Evolutionary conservation across 2,888 invertebrate species (phyloP).

Genomic region (Megalurothrips usitatus): DNA sequence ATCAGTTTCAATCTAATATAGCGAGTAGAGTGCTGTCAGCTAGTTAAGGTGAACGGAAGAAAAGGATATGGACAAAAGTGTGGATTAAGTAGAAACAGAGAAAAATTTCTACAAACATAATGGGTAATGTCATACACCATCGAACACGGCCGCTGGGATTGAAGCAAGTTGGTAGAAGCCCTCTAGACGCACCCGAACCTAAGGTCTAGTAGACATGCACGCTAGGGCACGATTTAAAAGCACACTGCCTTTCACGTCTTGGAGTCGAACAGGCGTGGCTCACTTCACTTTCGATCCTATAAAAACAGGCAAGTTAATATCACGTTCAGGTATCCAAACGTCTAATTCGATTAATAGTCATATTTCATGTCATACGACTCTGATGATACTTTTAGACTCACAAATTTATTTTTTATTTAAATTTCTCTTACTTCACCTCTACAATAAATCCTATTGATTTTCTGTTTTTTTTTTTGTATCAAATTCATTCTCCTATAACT

Average conservation of each 20-base stretch:
- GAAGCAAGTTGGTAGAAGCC: not conserved
- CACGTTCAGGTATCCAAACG: not conserved
- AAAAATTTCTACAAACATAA: not conserved
- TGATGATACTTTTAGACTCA: no score
- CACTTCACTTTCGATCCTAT: not conserved
- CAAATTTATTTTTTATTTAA: no score
- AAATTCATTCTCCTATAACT: no score
- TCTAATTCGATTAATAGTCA: not conserved
- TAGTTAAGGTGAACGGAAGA: no score
- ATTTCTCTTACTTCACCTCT: no score
- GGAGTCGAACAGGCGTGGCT: not conserved
- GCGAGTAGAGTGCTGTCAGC: no score
- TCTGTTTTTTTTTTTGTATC: no score
- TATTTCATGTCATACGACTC: not conserved
- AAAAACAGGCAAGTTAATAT: slow-evolving; percentile 5
- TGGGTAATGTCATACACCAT: not conserved
- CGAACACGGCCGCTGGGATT: not conserved
- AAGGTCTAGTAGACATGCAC: not conserved
- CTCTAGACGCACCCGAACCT: not conserved
- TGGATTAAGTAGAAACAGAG: not conserved
- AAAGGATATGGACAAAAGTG: no score
- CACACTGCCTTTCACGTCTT: not conserved
- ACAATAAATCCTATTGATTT: no score
- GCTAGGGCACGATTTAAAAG: not conserved
- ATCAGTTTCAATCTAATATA: no score